Conservation (phyloP, 2,113 vertebrate genomes). For the Solea senegalensis region DNA sequence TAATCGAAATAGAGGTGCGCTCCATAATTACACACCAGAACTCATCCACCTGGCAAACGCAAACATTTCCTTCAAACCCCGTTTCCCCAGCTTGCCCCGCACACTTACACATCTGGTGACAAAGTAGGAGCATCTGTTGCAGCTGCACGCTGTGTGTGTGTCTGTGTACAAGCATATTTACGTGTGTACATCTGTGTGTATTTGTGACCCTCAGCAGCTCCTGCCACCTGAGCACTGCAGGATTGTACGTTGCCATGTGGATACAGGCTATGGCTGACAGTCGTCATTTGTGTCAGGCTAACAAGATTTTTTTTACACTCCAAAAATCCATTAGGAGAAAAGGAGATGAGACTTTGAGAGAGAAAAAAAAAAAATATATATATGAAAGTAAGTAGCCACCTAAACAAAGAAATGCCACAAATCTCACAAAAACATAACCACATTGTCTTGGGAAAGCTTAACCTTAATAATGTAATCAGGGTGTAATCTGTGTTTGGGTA, state of each 20-base stretch:
- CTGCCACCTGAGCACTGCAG: slow-evolving; percentile 56
- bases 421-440: neutral
- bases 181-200: slow-evolving; percentile 30
- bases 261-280: slow-evolving; percentile 59
- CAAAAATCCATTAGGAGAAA: slow-evolving; percentile 21
- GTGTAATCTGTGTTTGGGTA: neutral
- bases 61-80: neutral
- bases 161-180: slow-evolving; percentile 30
- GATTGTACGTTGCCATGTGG: slow-evolving; percentile 44
- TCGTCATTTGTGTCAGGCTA: slow-evolving; percentile 62
- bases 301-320: slow-evolving; percentile 33
- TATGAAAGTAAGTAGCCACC: neutral
- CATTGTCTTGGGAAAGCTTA: neutral
- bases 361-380: neutral
- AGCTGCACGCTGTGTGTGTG: slow-evolving; percentile 24
- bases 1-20: neutral
- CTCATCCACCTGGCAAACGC: slow-evolving; percentile 5
- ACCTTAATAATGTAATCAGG: too few species aligned
- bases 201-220: slow-evolving; percentile 53
- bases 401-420: neutral
- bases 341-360: neutral
- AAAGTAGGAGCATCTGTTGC: slow-evolving; percentile 62
- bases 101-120: slow-evolving; percentile 68
- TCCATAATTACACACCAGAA: neutral
- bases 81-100: slow-evolving; percentile 32